Evolutionary conservation across 2,113 vertebrate species (phyloP).

Genomic region (Xenotilapia caudafasciata): DNA sequence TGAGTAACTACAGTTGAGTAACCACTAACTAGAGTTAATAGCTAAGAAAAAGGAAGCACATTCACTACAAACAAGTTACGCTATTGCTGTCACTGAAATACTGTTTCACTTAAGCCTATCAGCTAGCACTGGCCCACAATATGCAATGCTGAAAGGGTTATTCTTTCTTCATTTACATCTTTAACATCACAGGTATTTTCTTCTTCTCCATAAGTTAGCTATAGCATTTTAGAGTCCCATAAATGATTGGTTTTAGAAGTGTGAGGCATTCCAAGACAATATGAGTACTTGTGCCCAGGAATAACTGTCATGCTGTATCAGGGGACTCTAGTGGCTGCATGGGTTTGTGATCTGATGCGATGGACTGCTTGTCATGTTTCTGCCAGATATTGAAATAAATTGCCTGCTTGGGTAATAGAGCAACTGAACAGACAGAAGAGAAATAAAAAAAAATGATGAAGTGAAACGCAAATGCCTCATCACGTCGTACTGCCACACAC

Average conservation of each 20-base stretch:
- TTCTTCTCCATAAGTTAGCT: background rate
- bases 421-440: background rate
- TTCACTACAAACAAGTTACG: background rate
- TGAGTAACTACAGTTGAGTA: background rate
- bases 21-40: background rate
- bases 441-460: background rate
- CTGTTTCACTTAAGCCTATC: background rate
- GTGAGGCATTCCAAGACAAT: background rate
- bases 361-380: constrained; percentile 42
- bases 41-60: background rate
- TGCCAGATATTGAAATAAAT: constrained; percentile 27
- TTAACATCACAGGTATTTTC: background rate
- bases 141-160: background rate
- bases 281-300: background rate
- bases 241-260: background rate
- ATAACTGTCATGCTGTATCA: background rate
- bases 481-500: background rate
- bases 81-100: background rate
- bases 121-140: background rate
- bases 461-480: background rate
- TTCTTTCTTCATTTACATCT: background rate
- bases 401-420: constrained; percentile 18
- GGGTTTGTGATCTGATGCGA: constrained; percentile 13
- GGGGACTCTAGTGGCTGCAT: background rate
- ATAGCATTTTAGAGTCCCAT: background rate